Evolutionary conservation across 2,888 invertebrate species (phyloP).

Genomic region (Metallyticus violacea): DNA sequence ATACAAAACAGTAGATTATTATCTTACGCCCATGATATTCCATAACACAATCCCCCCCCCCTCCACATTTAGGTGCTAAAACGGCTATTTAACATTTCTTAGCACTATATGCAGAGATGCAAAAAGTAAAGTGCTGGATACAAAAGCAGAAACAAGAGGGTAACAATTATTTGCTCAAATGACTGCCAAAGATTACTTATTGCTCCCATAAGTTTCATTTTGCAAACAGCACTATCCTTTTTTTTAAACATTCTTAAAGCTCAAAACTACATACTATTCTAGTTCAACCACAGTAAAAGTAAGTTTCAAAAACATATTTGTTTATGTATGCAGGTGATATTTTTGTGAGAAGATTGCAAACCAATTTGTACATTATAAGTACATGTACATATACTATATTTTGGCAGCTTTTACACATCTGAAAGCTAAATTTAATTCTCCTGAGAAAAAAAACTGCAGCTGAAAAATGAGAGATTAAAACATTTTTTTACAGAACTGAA

Average conservation of each 20-base stretch:
- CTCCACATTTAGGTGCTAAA: neutral
- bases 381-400: neutral
- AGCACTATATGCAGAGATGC: neutral
- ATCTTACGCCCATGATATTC: neutral
- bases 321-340: no score
- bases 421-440: neutral
- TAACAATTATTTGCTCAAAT: neutral
- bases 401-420: neutral
- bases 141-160: neutral
- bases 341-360: neutral
- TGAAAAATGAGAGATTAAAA: neutral
- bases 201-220: neutral
- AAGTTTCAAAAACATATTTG: neutral
- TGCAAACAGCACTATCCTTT: neutral
- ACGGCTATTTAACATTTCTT: neutral
- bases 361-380: neutral
- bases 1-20: conserved; percentile 6
- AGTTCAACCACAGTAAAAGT: neutral
- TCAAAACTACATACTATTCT: neutral
- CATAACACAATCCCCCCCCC: neutral
- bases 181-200: neutral
- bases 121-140: neutral
- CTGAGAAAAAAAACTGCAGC: neutral
- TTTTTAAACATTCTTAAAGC: neutral
- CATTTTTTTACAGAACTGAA: neutral